Conservation (phyloP, 2,888 invertebrate genomes). For the Eupithecia dodoneata region DNA sequence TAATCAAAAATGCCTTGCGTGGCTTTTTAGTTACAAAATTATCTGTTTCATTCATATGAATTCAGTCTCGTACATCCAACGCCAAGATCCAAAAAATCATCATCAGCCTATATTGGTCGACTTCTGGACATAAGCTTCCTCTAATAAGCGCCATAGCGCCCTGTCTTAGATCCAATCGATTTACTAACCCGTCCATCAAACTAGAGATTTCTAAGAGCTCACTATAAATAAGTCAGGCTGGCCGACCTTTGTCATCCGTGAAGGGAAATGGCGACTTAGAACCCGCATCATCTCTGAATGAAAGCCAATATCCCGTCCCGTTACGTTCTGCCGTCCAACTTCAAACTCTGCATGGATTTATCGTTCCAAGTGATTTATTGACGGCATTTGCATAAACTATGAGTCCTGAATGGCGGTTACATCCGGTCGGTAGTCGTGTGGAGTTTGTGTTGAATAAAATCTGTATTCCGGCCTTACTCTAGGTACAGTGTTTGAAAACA, state of each 20-base stretch:
- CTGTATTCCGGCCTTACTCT: background rate
- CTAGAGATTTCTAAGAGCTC: background rate
- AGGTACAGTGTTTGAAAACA: too few relatives aligned
- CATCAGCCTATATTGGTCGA: too few relatives aligned
- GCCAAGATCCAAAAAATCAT: too few relatives aligned
- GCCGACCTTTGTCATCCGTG: slow-evolving; percentile 8
- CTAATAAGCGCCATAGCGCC: too few relatives aligned
- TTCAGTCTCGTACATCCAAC: too few relatives aligned
- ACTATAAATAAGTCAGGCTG: background rate
- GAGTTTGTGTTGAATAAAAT: slow-evolving; percentile 12
- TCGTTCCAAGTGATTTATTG: slow-evolving; percentile 39
- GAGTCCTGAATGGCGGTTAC: slow-evolving; percentile 27
- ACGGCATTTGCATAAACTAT: slow-evolving; percentile 35
- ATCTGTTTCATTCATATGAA: too few relatives aligned
- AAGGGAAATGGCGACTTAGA: slow-evolving; percentile 1
- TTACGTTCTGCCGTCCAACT: slow-evolving; percentile 37
- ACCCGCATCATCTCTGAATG: slow-evolving; percentile 35
- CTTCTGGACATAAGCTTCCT: too few relatives aligned
- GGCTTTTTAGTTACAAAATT: background rate
- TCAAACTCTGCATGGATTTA: slow-evolving; percentile 48
- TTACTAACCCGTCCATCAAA: background rate
- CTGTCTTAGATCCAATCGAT: background rate
- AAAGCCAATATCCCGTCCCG: slow-evolving; percentile 57
- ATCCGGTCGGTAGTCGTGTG: slow-evolving; percentile 24
- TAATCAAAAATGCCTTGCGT: background rate